Evolutionary conservation across 2,797 vertebrate species (phyloP), one percentile per base, ranked within the genome.

Genomic region (Coregonus sp.): DNA sequence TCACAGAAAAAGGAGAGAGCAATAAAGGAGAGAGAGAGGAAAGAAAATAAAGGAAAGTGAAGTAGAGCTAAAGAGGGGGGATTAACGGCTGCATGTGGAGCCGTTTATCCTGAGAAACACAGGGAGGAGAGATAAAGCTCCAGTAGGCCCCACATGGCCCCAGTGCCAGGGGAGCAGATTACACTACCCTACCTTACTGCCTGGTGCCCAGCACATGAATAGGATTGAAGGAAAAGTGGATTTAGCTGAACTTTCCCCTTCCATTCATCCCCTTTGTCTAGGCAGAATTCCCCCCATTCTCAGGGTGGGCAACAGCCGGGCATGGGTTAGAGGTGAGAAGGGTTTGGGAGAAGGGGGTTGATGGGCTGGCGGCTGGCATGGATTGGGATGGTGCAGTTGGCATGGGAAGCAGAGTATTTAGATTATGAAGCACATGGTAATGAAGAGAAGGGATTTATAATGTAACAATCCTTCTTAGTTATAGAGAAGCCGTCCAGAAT

Each of bases 211-310:
- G 85, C 87, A 92, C 88, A 92, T 92, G 92, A 93, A 92, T 91
- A 86, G 92, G 92, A 92, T 92, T 93, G 93, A 87, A 88, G 90
- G 78, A 89, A 90, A 92, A 92, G 91, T 92, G 86, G 90, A 92
- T 93, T 93, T 91, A 78, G 81, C 82, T 85, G 87, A 92, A 91
- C 89, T 91, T 91, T 91, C 88, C 85, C 84, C 82, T 87, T 83
- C 82, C 79, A 85, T 90, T 92, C 88, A 89, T 91, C 85, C 78
- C 84, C 78, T 78, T 54, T 78, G 80, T 89, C 78, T 80, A 54
- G 80, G 81, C 4, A 84, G 89, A 89, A 85, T 76, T 87, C 88
- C 85, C 79, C 77, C 78, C 75, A 68, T 78, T 86, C 82, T 82
- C 82, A 84, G 52, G 72, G 61, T 51, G 56, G 81, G 82, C 78